phyloP scores from a whole-genome alignment of 2,888 invertebrate species.

The Heptascelio sp. region DNA sequence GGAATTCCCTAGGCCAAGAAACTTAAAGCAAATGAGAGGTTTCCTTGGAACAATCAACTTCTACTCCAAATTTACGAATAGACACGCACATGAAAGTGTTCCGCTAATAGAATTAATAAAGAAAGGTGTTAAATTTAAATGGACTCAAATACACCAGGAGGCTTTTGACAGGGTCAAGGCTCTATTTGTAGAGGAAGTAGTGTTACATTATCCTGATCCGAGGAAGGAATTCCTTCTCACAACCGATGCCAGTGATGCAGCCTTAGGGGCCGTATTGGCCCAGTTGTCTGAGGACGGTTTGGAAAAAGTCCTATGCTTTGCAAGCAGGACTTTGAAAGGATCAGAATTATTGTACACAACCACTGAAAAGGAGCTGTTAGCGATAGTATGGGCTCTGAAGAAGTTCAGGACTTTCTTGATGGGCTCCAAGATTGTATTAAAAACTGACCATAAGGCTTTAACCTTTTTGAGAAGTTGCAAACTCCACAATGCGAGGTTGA shows the following conservation, averaged over 20 bases:
- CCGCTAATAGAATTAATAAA: slow-evolving; percentile 45
- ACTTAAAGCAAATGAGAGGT: slow-evolving; percentile 16
- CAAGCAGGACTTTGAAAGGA: slow-evolving; percentile 15
- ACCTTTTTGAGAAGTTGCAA: slow-evolving; percentile 74
- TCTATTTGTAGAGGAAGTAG: slow-evolving; percentile 32
- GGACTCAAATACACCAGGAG: background rate
- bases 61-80: slow-evolving; percentile 19
- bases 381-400: slow-evolving; percentile 38
- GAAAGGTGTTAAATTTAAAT: slow-evolving; percentile 41
- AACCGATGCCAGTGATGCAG: slow-evolving; percentile 62
- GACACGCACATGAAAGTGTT: slow-evolving; percentile 9
- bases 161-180: slow-evolving; percentile 49
- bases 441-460: slow-evolving; percentile 75
- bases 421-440: slow-evolving; percentile 68
- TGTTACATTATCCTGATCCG: slow-evolving; percentile 12
- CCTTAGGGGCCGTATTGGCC: slow-evolving; percentile 30
- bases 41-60: slow-evolving; percentile 40
- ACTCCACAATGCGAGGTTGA: slow-evolving; percentile 70
- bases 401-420: slow-evolving; percentile 1
- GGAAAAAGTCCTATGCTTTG: too few relatives aligned
- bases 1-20: background rate
- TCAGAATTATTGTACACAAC: slow-evolving; percentile 46
- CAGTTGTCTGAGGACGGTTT: background rate
- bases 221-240: slow-evolving; percentile 45
- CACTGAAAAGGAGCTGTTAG: slow-evolving; percentile 52